Base-by-base conservation (phyloP, 2,888 invertebrate genomes). In the Alcis repandata region DNA sequence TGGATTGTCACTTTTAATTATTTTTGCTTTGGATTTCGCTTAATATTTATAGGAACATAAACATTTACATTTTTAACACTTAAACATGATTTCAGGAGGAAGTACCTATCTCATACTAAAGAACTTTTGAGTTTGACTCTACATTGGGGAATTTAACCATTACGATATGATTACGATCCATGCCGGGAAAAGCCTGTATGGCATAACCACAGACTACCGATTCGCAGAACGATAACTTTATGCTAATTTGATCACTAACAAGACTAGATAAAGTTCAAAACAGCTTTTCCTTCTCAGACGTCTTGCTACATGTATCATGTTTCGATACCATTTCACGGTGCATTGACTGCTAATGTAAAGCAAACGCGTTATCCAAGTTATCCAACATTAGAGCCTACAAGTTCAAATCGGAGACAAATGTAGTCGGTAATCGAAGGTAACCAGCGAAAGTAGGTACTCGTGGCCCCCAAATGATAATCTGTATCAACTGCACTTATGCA, bases 401-500 rank as follows among this genome's bases (percentile, higher is more conserved):
- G 69, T 72, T 68, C 62, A 70, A 10, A 52, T 66, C 41, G 41
- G 73, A 75, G 78, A 71, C 73, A 61, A 59, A 54, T n/a, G n/a
- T n/a, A n/a, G n/a, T n/a, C n/a, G n/a, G n/a, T 46, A 74, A 76
- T 76, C 73, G 77, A 78, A 78, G 78, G 78, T 79, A 79, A 84
- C 83, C 82, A 89, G 92, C 91, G 92, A 92, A 92, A 92, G 92
- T 81, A 79, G 78, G 77, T 92, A 85, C 85, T 77, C 79, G 88
- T 89, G 92, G 89, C 92, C 92, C 90, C 90, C 92, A 92, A 92
- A 92, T 89, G 89, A 90, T 90, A 88, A 92, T 92, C 91, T 90
- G 90, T 90, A 91, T 92, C 89, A 90, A 86, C 82, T 82, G 79
- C 79, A 82, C 86, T 92, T 91, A 92, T 91, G 91, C 91, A 92